Conservation (phyloP, 2,113 vertebrate species). For the Phrynosoma blainvillii region DNA sequence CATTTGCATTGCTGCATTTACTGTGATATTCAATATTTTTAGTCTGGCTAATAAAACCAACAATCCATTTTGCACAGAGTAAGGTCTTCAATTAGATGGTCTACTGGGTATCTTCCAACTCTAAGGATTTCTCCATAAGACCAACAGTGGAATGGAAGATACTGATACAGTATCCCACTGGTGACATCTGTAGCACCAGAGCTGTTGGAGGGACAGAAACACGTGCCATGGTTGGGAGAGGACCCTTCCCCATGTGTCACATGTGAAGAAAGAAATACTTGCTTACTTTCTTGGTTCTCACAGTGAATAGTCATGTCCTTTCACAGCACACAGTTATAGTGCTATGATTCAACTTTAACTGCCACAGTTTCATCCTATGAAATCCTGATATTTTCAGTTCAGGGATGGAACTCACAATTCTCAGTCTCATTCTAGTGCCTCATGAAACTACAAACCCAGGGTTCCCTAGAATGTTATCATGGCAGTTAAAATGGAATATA, state of each 20-base stretch:
- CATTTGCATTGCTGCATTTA: constrained; percentile 23
- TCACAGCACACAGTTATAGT: no score
- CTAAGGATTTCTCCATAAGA: constrained; percentile 1
- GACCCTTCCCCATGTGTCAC: background rate
- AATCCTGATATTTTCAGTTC: no score
- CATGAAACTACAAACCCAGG: no score
- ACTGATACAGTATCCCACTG: background rate
- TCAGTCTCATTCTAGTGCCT: no score
- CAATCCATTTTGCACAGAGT: constrained; percentile 11
- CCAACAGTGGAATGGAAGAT: background rate
- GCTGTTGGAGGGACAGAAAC: background rate
- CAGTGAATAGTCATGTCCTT: background rate
- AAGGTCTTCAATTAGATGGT: constrained; percentile 22
- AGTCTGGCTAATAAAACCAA: constrained; percentile 38
- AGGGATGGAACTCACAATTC: no score
- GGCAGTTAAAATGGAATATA: background rate
- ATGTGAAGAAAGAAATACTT: background rate
- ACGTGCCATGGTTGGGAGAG: background rate
- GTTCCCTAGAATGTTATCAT: no score
- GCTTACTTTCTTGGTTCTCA: background rate
- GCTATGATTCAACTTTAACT: no score
- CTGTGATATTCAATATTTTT: constrained; percentile 27
- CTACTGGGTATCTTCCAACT: constrained; percentile 36
- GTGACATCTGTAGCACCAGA: background rate
- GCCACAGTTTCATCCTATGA: no score